Base-by-base conservation (phyloP, 2,888 invertebrate species). In the Unio pictorum region DNA sequence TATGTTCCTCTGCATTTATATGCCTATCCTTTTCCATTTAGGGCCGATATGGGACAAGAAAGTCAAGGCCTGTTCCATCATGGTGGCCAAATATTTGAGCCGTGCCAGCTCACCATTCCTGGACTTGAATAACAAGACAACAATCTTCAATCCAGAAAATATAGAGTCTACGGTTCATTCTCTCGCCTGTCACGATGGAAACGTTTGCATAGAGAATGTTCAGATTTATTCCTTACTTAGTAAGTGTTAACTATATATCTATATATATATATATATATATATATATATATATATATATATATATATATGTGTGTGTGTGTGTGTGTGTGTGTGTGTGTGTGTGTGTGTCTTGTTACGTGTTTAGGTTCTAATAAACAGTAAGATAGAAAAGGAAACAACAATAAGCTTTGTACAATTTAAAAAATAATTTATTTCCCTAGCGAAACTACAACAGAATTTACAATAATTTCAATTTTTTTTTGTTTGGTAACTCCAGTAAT, bases 121-220 rank as follows among this genome's bases (percentile, higher is more conserved):
- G 2, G 67, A 74, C 20, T 28, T 69, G 28, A 61, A 55, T 17
- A 63, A 78, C 64, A 62, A 61, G 59, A 66, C 72, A 0, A 59
- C 72, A 8, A 74, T 79, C 70, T 79, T 69, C 67, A 74, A 74
- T 72, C 74, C 71, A 30, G 74, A 66, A 34, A 74, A 72, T 45
- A 58, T 61, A 11, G 66, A 76, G 20, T 80, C 81, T 1, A 66
- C 72, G 18, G 79, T 81, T 7, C 84, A 84, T 68, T 78, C 76
- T 18, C 70, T 76, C 23, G 81, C 84, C 15, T 82, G 82, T 55
- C 75, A 81, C 45, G 73, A 74, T 54, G 79, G 74, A 56, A 69
- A 63, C n/a, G 73, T 78, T 26, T 84, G 84, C 66, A 69, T 84
- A n/a, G 84, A 84, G 62, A 79, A 79, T 34, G 78, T 78, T 15